Percentiles rank a stretch among this genome's conserved stretches.
Evolutionary conservation across 1,140 invertebrate genomes (phyloP).

Genomic region (Lasioglossum baleicum): DNA sequence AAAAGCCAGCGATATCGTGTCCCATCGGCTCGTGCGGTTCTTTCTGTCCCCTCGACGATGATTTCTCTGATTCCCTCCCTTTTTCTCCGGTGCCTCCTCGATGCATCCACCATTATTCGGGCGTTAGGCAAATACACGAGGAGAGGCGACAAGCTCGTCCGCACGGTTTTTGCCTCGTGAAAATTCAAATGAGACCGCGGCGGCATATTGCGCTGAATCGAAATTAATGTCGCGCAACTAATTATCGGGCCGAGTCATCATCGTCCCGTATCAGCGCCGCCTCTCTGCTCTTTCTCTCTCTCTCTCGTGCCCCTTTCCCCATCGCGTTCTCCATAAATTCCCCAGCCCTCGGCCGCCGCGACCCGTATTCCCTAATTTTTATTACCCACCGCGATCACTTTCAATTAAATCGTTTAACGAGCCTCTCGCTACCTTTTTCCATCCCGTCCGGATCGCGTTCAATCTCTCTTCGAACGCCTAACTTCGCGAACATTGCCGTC

Average conservation of each 20-base stretch:
- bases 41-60: conserved; percentile 26
- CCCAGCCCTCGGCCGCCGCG: not conserved
- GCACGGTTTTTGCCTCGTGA: conserved; percentile 71
- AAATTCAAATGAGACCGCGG: conserved; percentile 78
- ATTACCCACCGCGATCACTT: conserved; percentile 2
- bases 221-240: conserved; percentile 78
- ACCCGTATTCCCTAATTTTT: conserved; percentile 9
- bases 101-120: conserved; percentile 73
- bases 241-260: conserved; percentile 71
- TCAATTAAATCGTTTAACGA: conserved; percentile 25
- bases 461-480: no score
- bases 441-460: no score
- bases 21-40: conserved; percentile 10
- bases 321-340: conserved; percentile 1
- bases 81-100: conserved; percentile 36
- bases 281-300: not conserved
- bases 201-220: conserved; percentile 78
- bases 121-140: conserved; percentile 77
- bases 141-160: conserved; percentile 72
- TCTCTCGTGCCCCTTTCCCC: not conserved
- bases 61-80: conserved; percentile 49
- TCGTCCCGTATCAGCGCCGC: conserved; percentile 42
- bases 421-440: not conserved
- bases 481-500: no score
- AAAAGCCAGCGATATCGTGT: not conserved